phyloP scores from a whole-genome alignment of 2,797 vertebrate species.

The Choloepus didactylus region DNA sequence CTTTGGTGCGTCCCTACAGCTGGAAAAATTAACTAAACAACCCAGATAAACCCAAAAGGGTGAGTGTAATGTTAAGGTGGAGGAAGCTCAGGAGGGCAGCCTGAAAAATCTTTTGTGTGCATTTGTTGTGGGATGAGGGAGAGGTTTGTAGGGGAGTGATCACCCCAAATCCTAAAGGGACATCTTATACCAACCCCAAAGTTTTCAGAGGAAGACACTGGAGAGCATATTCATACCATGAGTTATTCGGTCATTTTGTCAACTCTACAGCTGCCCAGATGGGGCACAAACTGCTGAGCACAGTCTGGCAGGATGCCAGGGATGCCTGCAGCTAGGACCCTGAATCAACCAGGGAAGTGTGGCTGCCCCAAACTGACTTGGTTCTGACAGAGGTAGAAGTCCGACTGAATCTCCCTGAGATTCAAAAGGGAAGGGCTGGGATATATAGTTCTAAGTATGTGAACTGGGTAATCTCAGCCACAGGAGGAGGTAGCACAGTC shows the following conservation, averaged over 20 bases:
- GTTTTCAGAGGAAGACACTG: background rate
- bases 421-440: background rate
- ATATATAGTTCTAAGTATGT: background rate
- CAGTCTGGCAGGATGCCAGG: background rate
- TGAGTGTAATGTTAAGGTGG: background rate
- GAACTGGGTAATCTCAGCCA: background rate
- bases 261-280: background rate
- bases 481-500: background rate
- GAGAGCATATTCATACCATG: background rate
- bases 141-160: background rate
- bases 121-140: background rate
- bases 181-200: background rate
- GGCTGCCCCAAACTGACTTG: background rate
- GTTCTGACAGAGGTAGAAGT: background rate
- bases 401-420: background rate
- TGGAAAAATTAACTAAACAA: background rate
- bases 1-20: background rate
- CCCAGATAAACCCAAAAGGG: background rate
- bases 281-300: background rate
- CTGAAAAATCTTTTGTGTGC: background rate
- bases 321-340: background rate
- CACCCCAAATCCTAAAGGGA: background rate
- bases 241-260: background rate
- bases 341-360: background rate
- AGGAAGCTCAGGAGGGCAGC: background rate